Percentiles rank a stretch among this genome's conserved stretches.
Conservation (phyloP, 2,113 vertebrate species). For the Lepidiolamprologus cunningtoni region DNA sequence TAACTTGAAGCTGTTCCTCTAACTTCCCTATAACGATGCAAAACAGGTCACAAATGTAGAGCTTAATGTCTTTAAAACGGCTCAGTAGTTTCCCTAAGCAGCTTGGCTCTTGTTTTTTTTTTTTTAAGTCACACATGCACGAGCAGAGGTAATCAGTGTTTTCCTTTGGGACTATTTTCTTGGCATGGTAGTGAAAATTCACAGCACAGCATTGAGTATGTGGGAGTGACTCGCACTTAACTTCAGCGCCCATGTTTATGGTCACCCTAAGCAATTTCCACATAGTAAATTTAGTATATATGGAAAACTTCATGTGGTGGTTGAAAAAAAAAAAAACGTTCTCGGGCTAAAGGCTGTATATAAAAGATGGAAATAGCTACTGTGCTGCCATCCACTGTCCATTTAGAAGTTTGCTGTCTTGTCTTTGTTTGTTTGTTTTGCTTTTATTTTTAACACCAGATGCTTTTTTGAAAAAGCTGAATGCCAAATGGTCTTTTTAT, state of each 20-base stretch:
- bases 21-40: neutral
- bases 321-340: neutral
- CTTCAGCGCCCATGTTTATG: neutral
- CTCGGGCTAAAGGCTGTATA: neutral
- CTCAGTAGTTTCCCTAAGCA: neutral
- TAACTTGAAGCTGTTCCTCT: neutral
- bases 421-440: neutral
- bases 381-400: neutral
- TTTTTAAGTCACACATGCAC: neutral
- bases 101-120: neutral
- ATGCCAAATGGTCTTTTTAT: neutral
- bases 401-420: neutral
- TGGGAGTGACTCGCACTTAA: neutral
- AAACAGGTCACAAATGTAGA: neutral
- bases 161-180: neutral
- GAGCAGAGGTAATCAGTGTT: neutral
- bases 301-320: neutral
- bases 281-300: neutral
- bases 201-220: neutral
- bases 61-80: fast-evolving
- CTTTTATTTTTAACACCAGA: neutral
- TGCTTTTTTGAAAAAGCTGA: neutral
- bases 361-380: neutral
- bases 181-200: neutral
- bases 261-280: neutral